A percentile compares a stretch with the other conserved stretches of the same genome.
phyloP scores from a whole-genome alignment of 2,113 vertebrate genomes.

The Dipodomys spectabilis region DNA sequence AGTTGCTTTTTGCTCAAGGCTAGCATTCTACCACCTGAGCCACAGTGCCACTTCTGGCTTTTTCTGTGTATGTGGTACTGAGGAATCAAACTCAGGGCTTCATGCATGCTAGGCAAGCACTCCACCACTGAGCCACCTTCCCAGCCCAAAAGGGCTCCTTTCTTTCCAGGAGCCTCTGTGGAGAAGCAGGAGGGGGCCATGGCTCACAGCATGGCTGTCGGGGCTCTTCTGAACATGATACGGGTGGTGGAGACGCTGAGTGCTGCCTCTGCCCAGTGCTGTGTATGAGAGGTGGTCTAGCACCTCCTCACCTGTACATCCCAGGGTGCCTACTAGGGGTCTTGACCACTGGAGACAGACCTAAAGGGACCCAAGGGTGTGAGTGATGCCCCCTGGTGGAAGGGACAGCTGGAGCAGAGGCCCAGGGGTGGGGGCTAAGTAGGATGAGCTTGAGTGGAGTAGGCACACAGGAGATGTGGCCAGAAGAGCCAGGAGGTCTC shows the following conservation, averaged over 20 bases:
- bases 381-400: too few species aligned
- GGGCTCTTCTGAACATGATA: rapidly evolving
- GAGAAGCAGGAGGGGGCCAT: background rate
- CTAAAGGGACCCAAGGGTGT: background rate
- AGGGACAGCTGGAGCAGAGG: background rate
- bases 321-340: background rate
- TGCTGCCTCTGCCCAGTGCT: too few species aligned
- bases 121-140: too few species aligned
- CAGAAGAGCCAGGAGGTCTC: background rate
- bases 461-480: too few species aligned
- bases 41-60: too few species aligned
- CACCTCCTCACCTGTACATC: background rate
- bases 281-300: too few species aligned
- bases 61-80: too few species aligned
- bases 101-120: too few species aligned
- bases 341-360: background rate
- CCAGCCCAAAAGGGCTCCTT: too few species aligned
- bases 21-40: too few species aligned
- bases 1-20: too few species aligned
- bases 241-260: background rate
- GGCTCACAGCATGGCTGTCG: background rate
- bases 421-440: background rate
- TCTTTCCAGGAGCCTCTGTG: background rate
- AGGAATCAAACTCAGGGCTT: too few species aligned
- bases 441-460: background rate